Conservation (phyloP, 2,113 vertebrate species). For the Phodopus roborovskii region DNA sequence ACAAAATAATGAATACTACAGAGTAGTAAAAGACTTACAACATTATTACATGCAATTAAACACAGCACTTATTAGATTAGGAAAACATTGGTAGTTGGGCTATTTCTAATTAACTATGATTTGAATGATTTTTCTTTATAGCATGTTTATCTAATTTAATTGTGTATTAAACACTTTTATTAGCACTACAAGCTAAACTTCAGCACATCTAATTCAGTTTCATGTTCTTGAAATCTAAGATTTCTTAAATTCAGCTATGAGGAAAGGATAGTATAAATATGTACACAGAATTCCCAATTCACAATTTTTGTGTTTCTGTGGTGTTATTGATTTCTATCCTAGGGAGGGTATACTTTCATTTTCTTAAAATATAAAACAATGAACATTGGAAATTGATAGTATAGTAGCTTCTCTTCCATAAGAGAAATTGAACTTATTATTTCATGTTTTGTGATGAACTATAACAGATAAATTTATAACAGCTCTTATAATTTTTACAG, state of each 20-base stretch:
- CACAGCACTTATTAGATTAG: not conserved
- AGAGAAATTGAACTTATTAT: not conserved
- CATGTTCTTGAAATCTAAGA: not conserved
- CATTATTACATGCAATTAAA: not conserved
- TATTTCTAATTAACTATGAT: not conserved
- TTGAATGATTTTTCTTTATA: slow-evolving; percentile 30
- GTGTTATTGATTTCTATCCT: not conserved
- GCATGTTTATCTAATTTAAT: not conserved
- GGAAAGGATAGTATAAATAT: not conserved
- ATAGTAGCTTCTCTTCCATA: not conserved
- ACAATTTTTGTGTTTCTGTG: not conserved
- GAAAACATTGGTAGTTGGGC: not conserved
- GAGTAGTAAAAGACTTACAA: not conserved
- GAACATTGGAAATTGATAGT: not conserved
- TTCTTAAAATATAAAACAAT: slow-evolving; percentile 21
- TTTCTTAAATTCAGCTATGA: not conserved
- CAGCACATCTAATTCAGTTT: not conserved
- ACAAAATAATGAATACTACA: not conserved
- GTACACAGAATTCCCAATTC: not conserved
- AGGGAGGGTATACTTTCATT: not conserved
- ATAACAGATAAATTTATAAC: not conserved
- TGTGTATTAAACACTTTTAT: not conserved
- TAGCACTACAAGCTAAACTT: not conserved
- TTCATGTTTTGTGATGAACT: not conserved
- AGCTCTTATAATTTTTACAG: not conserved